Evolutionary conservation across 1,140 invertebrate species (phyloP), one percentile per base, ranked within the genome.

Genomic region (Drosophila setifemur): DNA sequence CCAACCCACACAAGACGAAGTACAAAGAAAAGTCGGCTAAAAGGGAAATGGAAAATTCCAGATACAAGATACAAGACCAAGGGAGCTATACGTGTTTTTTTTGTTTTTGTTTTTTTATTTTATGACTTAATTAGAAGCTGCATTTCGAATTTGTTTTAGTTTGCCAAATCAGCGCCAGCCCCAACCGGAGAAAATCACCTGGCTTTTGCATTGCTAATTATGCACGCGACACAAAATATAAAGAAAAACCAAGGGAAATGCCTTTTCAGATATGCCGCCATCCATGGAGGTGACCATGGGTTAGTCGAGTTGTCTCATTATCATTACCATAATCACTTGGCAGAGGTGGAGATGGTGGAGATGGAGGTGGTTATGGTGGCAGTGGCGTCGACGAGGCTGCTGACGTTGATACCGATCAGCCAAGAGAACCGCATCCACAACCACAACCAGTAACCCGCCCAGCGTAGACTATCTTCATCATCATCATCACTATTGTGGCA

Each of bases 321-420:
- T 83, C 78, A 85, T 85, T 78, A 74, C 79, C 78, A 83, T 74
- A 83, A 83, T 83, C 78, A 78, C 78, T 66, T 73, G 73, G 45
- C 60, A n/a, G n/a, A n/a, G n/a, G n/a, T n/a, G n/a, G n/a, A n/a
- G n/a, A n/a, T n/a, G n/a, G 33, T 16, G 77, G 57, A 67, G 64
- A 54, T 73, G 69, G 48, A 29, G 58, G 8, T n/a, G 71, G 53
- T 40, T 40, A 7, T 39, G 54, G 55, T 53, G 57, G 37, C 49
- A 33, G 49, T 54, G 74, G 75, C 71, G 76, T 54, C 71, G 71
- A 63, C 75, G 42, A 28, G 61, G 57, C 50, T 69, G 66, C 66
- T 39, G 66, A 58, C 68, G 54, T 73, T 83, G 73, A 83, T 83
- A 71, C 58, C 55, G 79, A 83, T 83, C 78, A 54, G 79, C 5